A percentile compares a stretch with the other conserved stretches of the same genome.
Conservation (phyloP, 53 echinoderm and acorn worm species). For the Echinarachnius parma region DNA sequence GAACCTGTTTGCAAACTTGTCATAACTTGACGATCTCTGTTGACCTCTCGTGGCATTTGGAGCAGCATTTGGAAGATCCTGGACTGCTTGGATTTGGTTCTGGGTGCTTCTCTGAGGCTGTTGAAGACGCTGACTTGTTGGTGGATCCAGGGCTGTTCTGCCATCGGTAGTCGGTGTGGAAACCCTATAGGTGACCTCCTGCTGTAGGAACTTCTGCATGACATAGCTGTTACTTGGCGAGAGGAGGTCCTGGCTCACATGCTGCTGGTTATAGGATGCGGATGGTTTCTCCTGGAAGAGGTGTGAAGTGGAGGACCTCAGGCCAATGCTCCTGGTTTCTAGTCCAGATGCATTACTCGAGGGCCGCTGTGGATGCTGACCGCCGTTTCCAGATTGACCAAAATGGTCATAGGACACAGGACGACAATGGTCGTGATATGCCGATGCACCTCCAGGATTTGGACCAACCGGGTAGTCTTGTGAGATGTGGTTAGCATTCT, state of each 20-base stretch:
- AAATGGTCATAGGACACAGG: not conserved
- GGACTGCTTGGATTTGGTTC: conserved; percentile 4
- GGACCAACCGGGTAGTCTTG: not conserved
- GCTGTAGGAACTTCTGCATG: not conserved
- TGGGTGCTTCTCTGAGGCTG: not conserved
- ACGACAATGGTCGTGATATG: not conserved
- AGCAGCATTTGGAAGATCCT: conserved; percentile 1
- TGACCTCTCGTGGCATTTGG: not conserved
- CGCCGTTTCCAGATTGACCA: not conserved
- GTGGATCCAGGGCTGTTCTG: not conserved
- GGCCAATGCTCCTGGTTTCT: not conserved
- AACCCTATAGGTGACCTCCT: no score
- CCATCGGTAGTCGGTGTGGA: not conserved
- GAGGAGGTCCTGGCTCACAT: not conserved
- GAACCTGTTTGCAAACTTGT: conserved; percentile 18
- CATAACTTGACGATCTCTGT: conserved; percentile 5
- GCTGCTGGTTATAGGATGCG: not conserved
- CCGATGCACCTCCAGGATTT: no score
- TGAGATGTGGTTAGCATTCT: not conserved
- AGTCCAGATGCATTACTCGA: not conserved
- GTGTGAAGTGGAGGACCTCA: not conserved
- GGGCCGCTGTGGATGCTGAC: not conserved
- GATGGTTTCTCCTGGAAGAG: conserved; percentile 15
- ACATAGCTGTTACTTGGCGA: not conserved
- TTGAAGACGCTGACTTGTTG: not conserved